Evolutionary conservation across 2,888 invertebrate genomes (phyloP), one percentile per base, ranked within the genome.

Genomic region (Synergus itoensis): DNA sequence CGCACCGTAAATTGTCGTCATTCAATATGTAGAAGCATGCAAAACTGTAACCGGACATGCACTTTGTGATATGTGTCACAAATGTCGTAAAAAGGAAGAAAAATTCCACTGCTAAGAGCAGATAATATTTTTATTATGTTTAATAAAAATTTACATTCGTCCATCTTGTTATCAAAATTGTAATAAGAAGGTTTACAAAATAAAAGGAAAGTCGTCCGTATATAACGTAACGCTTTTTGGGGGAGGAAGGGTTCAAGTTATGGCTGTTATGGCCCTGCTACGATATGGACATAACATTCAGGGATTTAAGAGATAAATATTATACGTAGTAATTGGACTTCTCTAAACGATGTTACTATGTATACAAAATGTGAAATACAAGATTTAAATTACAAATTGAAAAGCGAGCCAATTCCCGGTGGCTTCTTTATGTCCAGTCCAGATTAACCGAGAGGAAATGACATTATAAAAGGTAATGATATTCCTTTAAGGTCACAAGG

Each of bases 391-490:
- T 53, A 36, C 48, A 73, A 73, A 73, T 73, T 53, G n/a, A 21
- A 28, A 21, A 36, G 36, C 21, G 1, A 53, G 48, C 16, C n/a
- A n/a, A 53, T 36, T 53, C n/a, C 16, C 16, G n/a, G 36, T 48
- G 36, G 16, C n/a, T 53, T 53, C 4, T 36, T 53, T 36, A 73
- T 73, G 28, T 73, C 16, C n/a, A n/a, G 28, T 12, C 5, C 60
- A 18, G 60, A 4, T 21, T 9, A 60, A 21, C n/a, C 14, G 36
- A 83, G 79, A 90, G 92, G 92, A 91, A 92, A 88, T 91, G 92
- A 91, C 89, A 41, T 81, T 85, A 88, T 85, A 85, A 85, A 85
- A 89, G 76, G 76, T 90, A 91, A 91, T 91, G 87, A 84, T 85
- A 90, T 90, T 89, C 88, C 65, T 76, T 75, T 78, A 83, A 81